Evolutionary conservation across 1,140 invertebrate species (phyloP).

Genomic region (Bombus superbus): DNA sequence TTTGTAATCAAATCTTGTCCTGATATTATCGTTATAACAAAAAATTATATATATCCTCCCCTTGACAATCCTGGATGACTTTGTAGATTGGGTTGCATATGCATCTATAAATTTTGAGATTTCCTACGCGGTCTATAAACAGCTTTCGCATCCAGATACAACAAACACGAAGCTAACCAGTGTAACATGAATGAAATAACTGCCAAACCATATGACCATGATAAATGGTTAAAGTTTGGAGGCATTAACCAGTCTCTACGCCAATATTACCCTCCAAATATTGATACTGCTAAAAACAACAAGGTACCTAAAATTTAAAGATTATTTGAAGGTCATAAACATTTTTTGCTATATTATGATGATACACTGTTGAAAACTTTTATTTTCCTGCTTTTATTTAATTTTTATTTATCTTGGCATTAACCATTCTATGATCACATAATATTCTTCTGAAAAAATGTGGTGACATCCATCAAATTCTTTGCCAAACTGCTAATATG

Average conservation of each 20-base stretch:
- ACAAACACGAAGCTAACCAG: slow-evolving; percentile 86
- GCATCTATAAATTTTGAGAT: slow-evolving; percentile 88
- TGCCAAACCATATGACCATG: slow-evolving; percentile 96
- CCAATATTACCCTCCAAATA: slow-evolving; percentile 95
- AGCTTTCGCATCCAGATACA: slow-evolving; percentile 89
- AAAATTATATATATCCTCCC: slow-evolving; percentile 72
- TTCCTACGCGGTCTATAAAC: slow-evolving; percentile 86
- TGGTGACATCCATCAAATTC: slow-evolving; percentile 96
- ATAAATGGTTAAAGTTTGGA: slow-evolving; percentile 97
- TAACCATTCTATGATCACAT: slow-evolving; percentile 96
- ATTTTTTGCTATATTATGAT: neutral
- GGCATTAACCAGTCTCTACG: slow-evolving; percentile 96
- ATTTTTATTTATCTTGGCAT: slow-evolving; percentile 85
- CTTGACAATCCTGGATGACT: slow-evolving; percentile 81
- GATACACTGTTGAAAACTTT: slow-evolving; percentile 72
- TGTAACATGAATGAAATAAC: slow-evolving; percentile 92
- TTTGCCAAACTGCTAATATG: slow-evolving; percentile 95
- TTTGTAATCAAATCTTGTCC: neutral
- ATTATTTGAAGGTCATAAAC: neutral
- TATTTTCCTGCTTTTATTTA: slow-evolving; percentile 85
- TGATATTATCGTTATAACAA: neutral
- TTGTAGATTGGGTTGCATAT: slow-evolving; percentile 87
- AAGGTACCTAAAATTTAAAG: slow-evolving; percentile 78
- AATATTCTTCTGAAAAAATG: slow-evolving; percentile 95
- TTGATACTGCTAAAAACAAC: slow-evolving; percentile 91